phyloP scores from a whole-genome alignment of 2,888 invertebrate genomes.

The Tipula confusa region DNA sequence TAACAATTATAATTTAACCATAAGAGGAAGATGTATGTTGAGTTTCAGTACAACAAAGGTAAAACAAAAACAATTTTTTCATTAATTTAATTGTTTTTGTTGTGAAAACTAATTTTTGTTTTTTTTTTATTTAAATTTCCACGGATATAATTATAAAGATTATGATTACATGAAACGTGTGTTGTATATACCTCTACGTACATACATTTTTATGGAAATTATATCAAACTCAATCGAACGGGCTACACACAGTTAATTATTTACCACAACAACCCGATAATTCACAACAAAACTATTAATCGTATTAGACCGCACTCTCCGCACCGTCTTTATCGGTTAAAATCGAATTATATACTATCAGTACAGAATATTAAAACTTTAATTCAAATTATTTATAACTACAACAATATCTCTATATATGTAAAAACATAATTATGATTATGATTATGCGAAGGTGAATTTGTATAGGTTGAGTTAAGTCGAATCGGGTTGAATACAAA shows the following conservation, averaged over 20 bases:
- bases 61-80: neutral
- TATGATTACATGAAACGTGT: neutral
- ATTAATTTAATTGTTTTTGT: neutral
- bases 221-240: no score
- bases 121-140: no score
- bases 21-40: slow-evolving; percentile 7
- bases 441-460: neutral
- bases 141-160: neutral
- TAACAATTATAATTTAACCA: neutral
- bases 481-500: neutral
- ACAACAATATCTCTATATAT: neutral
- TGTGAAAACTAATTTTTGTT: neutral
- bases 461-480: neutral
- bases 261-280: neutral
- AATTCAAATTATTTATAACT: neutral
- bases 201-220: no score
- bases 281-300: neutral
- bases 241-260: neutral
- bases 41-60: no score
- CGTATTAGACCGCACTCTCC: neutral
- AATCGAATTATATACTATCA: neutral
- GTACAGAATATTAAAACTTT: neutral
- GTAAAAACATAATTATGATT: neutral
- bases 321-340: neutral
- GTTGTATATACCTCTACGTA: no score